Conservation (phyloP, 2,797 vertebrate species). For the Sphaeramia orbicularis region DNA sequence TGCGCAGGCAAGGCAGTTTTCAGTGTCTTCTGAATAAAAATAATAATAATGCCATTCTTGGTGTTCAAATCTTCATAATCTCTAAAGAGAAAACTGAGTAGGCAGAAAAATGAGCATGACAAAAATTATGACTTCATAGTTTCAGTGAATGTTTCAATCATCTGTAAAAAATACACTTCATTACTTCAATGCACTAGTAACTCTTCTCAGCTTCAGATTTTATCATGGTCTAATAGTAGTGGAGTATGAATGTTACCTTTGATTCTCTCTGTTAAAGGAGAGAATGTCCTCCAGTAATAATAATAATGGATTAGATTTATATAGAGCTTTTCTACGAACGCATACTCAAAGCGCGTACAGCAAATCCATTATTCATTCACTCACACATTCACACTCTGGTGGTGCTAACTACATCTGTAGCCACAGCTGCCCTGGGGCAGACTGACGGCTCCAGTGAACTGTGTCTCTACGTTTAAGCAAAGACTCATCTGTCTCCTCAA, state of each 20-base stretch:
- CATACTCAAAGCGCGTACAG: too few relatives aligned
- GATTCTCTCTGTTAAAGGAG: slow-evolving; percentile 18
- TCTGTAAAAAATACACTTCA: slow-evolving; percentile 22
- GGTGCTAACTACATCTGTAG: too few relatives aligned
- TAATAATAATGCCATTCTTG: too few relatives aligned
- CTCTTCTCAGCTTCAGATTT: slow-evolving; percentile 32
- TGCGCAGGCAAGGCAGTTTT: too few relatives aligned
- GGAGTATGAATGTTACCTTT: slow-evolving; percentile 41
- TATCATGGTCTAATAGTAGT: slow-evolving; percentile 57
- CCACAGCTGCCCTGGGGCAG: too few relatives aligned
- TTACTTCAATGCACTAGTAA: background rate
- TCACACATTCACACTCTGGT: too few relatives aligned
- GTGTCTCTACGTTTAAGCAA: slow-evolving; percentile 19
- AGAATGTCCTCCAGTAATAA: background rate
- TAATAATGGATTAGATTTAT: too few relatives aligned
- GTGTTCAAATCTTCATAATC: too few relatives aligned
- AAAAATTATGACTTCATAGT: background rate
- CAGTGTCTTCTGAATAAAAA: too few relatives aligned
- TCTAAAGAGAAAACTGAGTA: background rate
- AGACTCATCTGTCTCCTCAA: background rate
- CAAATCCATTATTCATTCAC: too few relatives aligned
- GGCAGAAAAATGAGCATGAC: slow-evolving; percentile 11
- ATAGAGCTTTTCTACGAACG: too few relatives aligned
- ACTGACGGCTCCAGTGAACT: slow-evolving; percentile 30
- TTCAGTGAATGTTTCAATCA: slow-evolving; percentile 4